Evolutionary conservation across 2,113 vertebrate genomes (phyloP).

Genomic region (Ophthalmolycus amberensis): DNA sequence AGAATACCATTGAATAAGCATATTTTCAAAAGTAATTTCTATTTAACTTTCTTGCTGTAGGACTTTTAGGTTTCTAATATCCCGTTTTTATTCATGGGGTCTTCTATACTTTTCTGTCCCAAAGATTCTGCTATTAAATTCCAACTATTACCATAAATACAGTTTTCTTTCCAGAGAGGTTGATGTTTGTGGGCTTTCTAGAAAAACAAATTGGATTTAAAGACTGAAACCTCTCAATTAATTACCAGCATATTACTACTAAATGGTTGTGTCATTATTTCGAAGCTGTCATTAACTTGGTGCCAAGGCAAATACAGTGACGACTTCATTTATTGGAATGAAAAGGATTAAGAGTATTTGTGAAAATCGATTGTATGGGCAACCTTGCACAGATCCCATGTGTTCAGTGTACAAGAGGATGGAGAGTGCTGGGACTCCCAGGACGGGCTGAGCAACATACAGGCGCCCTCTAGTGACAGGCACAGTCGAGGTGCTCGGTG

Average conservation of each 20-base stretch:
- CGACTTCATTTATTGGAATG: slow-evolving; percentile 11
- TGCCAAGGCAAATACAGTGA: slow-evolving; percentile 20
- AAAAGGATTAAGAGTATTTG: slow-evolving; percentile 47
- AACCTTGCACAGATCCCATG: slow-evolving; percentile 26
- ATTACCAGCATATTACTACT: background rate
- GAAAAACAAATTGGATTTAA: background rate
- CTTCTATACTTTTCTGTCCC: background rate
- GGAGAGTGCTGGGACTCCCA: background rate
- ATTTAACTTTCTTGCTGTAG: background rate
- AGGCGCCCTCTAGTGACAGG: slow-evolving; percentile 77
- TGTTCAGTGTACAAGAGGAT: slow-evolving; percentile 18
- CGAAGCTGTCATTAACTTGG: slow-evolving; percentile 17
- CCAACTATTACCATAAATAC: background rate
- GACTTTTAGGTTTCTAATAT: background rate
- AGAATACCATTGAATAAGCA: background rate
- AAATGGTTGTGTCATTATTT: background rate
- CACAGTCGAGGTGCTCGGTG: background rate
- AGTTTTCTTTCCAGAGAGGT: background rate
- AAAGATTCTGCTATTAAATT: background rate
- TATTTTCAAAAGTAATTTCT: background rate
- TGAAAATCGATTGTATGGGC: slow-evolving; percentile 44
- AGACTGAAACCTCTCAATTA: background rate
- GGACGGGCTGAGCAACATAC: slow-evolving; percentile 48
- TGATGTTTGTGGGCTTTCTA: background rate
- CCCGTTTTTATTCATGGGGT: background rate